Base-by-base conservation (phyloP, 1,140 invertebrate genomes). In the Phthorimaea operculella region DNA sequence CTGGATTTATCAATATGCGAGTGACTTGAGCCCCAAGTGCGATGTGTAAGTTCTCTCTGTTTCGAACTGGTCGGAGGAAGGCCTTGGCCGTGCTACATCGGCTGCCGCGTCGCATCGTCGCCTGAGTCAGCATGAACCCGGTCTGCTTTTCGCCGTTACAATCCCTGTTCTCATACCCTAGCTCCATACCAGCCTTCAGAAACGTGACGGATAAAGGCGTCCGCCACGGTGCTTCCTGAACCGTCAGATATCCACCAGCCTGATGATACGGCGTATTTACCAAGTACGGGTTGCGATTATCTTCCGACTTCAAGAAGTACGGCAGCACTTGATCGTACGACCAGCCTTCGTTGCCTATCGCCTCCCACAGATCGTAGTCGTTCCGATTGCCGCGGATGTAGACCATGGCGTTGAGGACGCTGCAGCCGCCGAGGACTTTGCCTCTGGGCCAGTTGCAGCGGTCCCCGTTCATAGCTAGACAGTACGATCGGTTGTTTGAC, bases 331-430 rank as follows among this genome's bases (percentile, higher is more conserved):
- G 90, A 9, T 93, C 88, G 78, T 96, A 98, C 2, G 92, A 92
- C 97, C 97, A 99, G 2, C 96, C 95, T 0, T 87, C 81, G 63
- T 98, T 98, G 0, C 97, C 97, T 48, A 93, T 80, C 6, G 83
- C 81, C 12, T 92, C 92, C 97, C 97, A 99, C 8, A 92, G 87
- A 74, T 99, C 95, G 83, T 96, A 99, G 73, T 99, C 97, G 45
- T 89, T 88, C 49, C 88, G 90, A 72, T 98, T 97, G 17, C 97
- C 97, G 44, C 97, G 89, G 0, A 98, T 92, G 82, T 99, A 98
- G 7, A 98, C 90, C 96, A 98, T 97, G 1, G 96, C 96, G 79
- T 99, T 99, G 0, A 99, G 88, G 0, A 97, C 95, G 48, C 94
- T 96, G 28, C 94, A 94, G 11, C 97, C 97, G n/a, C 97, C 97